Evolutionary conservation across 2,113 vertebrate genomes (phyloP).

Genomic region (Corythoichthys haematopterus): DNA sequence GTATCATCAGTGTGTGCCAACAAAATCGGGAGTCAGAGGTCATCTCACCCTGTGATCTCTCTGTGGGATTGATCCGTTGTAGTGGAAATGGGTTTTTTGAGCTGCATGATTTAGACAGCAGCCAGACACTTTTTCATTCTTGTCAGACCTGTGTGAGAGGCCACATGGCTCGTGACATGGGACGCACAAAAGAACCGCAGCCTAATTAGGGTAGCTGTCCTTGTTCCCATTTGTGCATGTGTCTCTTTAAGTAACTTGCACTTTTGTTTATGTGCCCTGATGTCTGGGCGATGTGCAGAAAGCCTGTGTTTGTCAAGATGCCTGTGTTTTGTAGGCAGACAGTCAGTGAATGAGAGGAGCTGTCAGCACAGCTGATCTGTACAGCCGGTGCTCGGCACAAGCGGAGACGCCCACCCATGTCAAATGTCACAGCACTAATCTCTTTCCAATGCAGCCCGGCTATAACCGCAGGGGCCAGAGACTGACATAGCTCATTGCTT

Average conservation of each 20-base stretch:
- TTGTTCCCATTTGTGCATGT: background rate
- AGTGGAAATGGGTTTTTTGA: constrained; percentile 58
- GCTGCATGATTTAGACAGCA: constrained; percentile 40
- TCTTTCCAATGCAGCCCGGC: constrained; percentile 65
- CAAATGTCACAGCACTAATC: constrained; percentile 73
- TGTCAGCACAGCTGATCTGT: constrained; percentile 53
- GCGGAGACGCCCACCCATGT: constrained; percentile 67
- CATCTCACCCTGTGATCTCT: constrained; percentile 45
- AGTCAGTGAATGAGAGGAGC: constrained; percentile 48
- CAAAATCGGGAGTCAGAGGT: constrained; percentile 52
- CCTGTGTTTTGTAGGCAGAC: constrained; percentile 45
- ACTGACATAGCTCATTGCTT: constrained; percentile 55
- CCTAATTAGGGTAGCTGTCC: constrained; percentile 24
- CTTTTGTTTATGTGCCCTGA: constrained; percentile 1
- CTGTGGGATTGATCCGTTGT: constrained; percentile 59
- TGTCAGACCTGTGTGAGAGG: constrained; percentile 33
- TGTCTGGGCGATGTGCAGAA: constrained; percentile 27
- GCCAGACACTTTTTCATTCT: constrained; percentile 25
- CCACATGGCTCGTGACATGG: constrained; percentile 21
- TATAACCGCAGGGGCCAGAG: constrained; percentile 50
- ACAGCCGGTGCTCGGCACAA: constrained; percentile 48
- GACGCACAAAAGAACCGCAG: constrained; percentile 17
- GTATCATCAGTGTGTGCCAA: constrained; percentile 54
- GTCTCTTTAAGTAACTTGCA: constrained; percentile 19
- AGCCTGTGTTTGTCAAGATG: constrained; percentile 44